Evolutionary conservation across 2,888 invertebrate species (phyloP).

Genomic region (Aleiodes leptofemur): DNA sequence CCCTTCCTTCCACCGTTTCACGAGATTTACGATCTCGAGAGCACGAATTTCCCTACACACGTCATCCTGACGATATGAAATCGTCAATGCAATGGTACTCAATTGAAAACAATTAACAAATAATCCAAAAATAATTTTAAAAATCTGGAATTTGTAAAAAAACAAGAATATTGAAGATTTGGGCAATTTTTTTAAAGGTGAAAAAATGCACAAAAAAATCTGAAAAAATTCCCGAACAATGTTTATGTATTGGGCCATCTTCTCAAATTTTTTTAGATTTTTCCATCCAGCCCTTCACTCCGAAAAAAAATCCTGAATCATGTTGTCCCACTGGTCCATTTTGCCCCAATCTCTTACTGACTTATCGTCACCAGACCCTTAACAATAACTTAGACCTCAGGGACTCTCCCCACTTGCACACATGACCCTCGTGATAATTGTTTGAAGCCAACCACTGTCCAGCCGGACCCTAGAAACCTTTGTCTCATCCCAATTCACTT

Average conservation of each 20-base stretch:
- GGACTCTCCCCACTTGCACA: conserved; percentile 57
- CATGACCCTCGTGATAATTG: conserved; percentile 73
- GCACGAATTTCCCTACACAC: conserved; percentile 13
- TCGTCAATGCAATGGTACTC: conserved; percentile 24
- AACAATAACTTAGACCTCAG: conserved; percentile 10
- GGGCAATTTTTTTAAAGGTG: too few relatives aligned
- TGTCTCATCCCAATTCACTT: conserved; percentile 62
- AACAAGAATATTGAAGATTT: conserved; percentile 38
- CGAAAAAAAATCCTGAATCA: too few relatives aligned
- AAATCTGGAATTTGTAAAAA: conserved; percentile 63
- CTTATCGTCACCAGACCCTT: conserved; percentile 58
- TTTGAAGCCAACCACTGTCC: conserved; percentile 73
- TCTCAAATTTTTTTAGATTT: too few relatives aligned
- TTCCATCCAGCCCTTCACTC: too few relatives aligned
- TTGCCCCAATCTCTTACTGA: conserved; percentile 62
- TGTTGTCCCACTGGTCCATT: too few relatives aligned
- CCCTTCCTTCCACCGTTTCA: conserved; percentile 55
- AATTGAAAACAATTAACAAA: conserved; percentile 29
- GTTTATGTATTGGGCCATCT: too few relatives aligned
- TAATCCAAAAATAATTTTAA: conserved; percentile 28
- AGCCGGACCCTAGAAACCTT: conserved; percentile 60
- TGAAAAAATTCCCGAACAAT: too few relatives aligned
- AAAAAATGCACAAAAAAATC: too few relatives aligned
- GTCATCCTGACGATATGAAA: not conserved
- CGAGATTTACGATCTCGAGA: conserved; percentile 69